A percentile compares a stretch with the other conserved stretches of the same genome.
These are phyloP conservation scores for Conomelus anceps DNA, from an alignment of 2,888 invertebrate species.

Conservation along the genomic window DNA sequence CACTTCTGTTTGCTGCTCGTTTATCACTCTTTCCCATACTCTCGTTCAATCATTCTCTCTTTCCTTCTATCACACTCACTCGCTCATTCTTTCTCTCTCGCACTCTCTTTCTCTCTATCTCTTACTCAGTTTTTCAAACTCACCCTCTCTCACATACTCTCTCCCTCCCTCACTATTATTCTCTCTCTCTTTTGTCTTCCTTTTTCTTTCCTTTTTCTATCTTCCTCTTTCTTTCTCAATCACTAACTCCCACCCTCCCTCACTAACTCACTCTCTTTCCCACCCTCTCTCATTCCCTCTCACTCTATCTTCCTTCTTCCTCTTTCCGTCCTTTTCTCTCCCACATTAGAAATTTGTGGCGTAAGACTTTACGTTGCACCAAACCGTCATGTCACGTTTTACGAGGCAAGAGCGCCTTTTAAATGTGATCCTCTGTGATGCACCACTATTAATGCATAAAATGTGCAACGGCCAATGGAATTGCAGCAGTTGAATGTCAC, in stretches of 20 bases:
- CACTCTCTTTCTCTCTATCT: too few relatives aligned
- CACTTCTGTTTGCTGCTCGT: background rate
- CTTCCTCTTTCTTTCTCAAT: background rate
- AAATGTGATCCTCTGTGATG: background rate
- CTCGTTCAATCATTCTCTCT: conserved; percentile 5
- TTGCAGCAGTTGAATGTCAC: background rate
- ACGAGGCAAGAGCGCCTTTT: background rate
- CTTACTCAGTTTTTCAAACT: background rate
- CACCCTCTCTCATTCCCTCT: background rate
- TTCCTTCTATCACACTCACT: too few relatives aligned
- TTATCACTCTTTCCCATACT: background rate
- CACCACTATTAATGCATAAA: background rate
- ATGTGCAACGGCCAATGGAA: background rate
- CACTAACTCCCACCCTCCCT: background rate
- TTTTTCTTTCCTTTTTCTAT: background rate
- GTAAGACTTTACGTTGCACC: background rate
- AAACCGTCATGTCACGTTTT: background rate
- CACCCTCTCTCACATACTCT: background rate
- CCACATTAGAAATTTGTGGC: background rate
- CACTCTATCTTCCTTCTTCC: background rate
- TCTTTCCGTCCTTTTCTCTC: background rate
- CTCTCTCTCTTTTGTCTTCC: background rate
- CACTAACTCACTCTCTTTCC: background rate
- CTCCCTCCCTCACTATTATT: background rate
- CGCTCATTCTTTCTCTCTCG: conserved; percentile 1